Conservation (phyloP, 1,140 invertebrate genomes). For the Ceratosolen solmsi region DNA sequence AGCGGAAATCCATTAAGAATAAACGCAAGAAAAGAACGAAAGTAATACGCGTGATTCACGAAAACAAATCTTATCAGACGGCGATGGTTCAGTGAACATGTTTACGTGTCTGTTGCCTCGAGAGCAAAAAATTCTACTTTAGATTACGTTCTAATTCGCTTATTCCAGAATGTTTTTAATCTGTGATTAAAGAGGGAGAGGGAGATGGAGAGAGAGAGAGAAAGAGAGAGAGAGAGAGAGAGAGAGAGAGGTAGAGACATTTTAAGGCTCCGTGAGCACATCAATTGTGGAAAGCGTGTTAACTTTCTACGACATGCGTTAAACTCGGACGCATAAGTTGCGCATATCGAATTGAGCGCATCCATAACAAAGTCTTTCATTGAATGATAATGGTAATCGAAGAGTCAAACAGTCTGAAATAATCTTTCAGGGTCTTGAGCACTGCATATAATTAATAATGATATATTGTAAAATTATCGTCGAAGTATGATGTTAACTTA, state of each 20-base stretch:
- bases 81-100: background rate
- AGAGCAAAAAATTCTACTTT: background rate
- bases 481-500: no score
- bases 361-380: background rate
- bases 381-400: background rate
- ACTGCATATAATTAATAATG: background rate
- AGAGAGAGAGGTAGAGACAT: background rate
- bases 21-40: background rate
- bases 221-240: no score
- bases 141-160: background rate
- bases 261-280: background rate
- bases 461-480: background rate
- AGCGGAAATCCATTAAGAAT: background rate
- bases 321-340: background rate
- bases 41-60: background rate
- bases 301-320: slow-evolving; percentile 17
- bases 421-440: background rate
- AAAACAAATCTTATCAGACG: background rate
- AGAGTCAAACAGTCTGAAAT: background rate
- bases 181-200: no score
- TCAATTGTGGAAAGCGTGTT: slow-evolving; percentile 27
- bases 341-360: background rate
- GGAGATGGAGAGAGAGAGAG: no score
- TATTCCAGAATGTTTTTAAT: background rate
- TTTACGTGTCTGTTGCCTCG: background rate